Evolutionary conservation across 2,888 invertebrate species (phyloP).

Genomic region (Temnothorax ravouxi): DNA sequence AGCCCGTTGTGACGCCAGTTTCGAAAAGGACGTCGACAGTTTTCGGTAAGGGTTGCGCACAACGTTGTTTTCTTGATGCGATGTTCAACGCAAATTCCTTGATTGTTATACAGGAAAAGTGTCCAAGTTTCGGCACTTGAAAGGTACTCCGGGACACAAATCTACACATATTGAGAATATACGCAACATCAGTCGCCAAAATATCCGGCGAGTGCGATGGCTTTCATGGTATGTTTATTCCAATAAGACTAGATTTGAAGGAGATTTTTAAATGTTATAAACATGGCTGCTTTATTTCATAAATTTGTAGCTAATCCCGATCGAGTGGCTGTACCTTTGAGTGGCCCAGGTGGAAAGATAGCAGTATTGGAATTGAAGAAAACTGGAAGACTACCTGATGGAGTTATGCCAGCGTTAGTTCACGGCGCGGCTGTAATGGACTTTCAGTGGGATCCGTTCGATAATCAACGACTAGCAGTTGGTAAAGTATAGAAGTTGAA

Average conservation of each 20-base stretch:
- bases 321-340: constrained; percentile 95
- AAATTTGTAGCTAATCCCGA: constrained; percentile 91
- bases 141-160: constrained; percentile 96
- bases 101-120: constrained; percentile 89
- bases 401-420: constrained; percentile 94
- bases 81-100: constrained; percentile 23
- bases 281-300: background rate
- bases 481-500: constrained; percentile 83
- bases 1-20: constrained; percentile 87
- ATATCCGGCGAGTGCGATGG: constrained; percentile 98
- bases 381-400: constrained; percentile 92
- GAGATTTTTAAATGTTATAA: background rate
- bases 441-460: constrained; percentile 98
- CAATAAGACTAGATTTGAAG: background rate
- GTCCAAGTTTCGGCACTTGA: constrained; percentile 97
- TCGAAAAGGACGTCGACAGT: constrained; percentile 95
- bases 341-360: constrained; percentile 96
- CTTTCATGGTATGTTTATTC: constrained; percentile 91
- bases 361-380: constrained; percentile 94
- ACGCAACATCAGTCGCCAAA: constrained; percentile 95
- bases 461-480: constrained; percentile 92
- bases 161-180: constrained; percentile 97
- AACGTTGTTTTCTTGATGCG: background rate
- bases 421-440: constrained; percentile 96
- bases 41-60: constrained; percentile 88